Base-by-base conservation (phyloP, 2,888 invertebrate species). In the Taenaris catops region DNA sequence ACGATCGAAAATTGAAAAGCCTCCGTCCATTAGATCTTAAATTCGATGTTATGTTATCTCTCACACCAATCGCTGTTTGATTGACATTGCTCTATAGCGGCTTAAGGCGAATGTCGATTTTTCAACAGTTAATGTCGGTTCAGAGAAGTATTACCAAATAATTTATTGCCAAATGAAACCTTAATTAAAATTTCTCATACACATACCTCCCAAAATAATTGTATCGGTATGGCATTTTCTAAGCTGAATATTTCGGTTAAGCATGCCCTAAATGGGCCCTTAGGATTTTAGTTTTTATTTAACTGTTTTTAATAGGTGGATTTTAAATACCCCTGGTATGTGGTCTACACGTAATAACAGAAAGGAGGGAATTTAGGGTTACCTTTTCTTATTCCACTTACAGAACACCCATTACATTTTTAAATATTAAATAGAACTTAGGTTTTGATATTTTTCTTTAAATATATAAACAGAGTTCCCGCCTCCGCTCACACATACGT, bases 41-140 rank as follows among this genome's bases (percentile, higher is more conserved):
- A 52, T 43, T 59, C 49, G 78, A 80, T 78, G 65, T 47, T 43
- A 45, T 45, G 53, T 31, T 79, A 83, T 84, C 84, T 66, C 41
- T 42, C 51, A 48, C 53, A 55, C 59, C 53, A 66, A 84, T 84
- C 84, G 59, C 67, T 49, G 56, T 60, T 63, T 60, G 57, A 58
- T 64, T 58, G 65, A 63, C 70, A 61, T 65, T 53, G 60, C 64
- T 60, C 55, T 41, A 26, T 21, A 58, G 57, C 53, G 49, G 58
- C 59, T 53, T 58, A 62, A 45, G 51, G 53, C 46, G 52, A 55
- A 63, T 49, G 63, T 66, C 64, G 67, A 75, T 74, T 66, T 69
- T 71, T 71, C 53, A 58, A 69, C 55, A 49, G 54, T 51, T 62
- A 63, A 68, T 64, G 57, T 20, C 23, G 12, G 12, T 14, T 34